Evolutionary conservation across 2,797 vertebrate genomes (phyloP).

Genomic region (Pseudomugil tenellus): DNA sequence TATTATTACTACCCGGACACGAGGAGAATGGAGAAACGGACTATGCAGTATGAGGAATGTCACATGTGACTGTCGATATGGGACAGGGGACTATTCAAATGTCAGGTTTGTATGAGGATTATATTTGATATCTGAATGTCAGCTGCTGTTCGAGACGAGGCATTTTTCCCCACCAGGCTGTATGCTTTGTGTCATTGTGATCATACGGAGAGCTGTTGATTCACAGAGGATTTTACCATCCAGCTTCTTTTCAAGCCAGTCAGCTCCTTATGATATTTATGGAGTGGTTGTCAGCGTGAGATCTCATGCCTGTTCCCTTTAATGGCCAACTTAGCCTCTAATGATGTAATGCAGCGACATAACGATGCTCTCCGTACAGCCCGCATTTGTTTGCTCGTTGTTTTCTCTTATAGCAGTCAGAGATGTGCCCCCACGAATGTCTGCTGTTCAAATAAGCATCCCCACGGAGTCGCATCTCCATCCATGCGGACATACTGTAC

Average conservation of each 20-base stretch:
- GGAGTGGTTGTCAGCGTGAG: slow-evolving; percentile 68
- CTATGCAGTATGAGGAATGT: slow-evolving; percentile 88
- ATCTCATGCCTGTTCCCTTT: slow-evolving; percentile 67
- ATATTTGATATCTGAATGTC: slow-evolving; percentile 73
- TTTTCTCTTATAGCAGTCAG: slow-evolving; percentile 40
- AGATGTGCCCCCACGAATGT: slow-evolving; percentile 31
- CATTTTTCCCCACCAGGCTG: slow-evolving; percentile 40
- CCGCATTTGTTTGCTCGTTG: slow-evolving; percentile 50
- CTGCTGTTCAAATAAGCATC: slow-evolving; percentile 25
- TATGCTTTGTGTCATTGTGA: slow-evolving; percentile 51
- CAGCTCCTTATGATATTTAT: slow-evolving; percentile 70
- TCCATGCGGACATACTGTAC: slow-evolving; percentile 69
- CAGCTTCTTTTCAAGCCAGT: slow-evolving; percentile 46
- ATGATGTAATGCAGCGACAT: slow-evolving; percentile 72
- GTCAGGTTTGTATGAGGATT: slow-evolving; percentile 89
- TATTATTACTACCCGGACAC: slow-evolving; percentile 69
- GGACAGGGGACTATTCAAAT: slow-evolving; percentile 85
- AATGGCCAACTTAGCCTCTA: slow-evolving; percentile 67
- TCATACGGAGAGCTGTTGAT: slow-evolving; percentile 47
- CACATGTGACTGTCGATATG: slow-evolving; percentile 89
- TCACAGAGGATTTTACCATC: slow-evolving; percentile 44
- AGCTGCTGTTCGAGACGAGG: slow-evolving; percentile 57
- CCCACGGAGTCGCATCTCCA: slow-evolving; percentile 42
- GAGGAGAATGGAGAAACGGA: slow-evolving; percentile 87
- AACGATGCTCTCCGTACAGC: slow-evolving; percentile 55